phyloP scores from a whole-genome alignment of 2,113 vertebrate species.

The Tricholaema leucomelas region DNA sequence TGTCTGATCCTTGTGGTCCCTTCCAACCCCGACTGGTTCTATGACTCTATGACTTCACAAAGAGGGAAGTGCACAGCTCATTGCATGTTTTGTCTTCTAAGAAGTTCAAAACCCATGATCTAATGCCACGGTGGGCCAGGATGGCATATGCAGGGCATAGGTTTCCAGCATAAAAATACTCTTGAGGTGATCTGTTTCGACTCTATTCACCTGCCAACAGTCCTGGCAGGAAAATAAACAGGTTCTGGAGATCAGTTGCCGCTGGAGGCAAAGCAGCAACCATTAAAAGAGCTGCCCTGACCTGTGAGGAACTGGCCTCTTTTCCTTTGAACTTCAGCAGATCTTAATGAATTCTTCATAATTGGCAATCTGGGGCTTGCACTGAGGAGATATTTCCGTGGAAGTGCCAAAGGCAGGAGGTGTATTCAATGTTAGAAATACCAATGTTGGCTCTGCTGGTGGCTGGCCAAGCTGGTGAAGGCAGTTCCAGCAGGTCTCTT shows the following conservation, averaged over 20 bases:
- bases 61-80: neutral
- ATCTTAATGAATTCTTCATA: conserved; percentile 56
- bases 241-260: conserved; percentile 50
- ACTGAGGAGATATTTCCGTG: neutral
- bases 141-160: conserved; percentile 25
- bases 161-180: conserved; percentile 45
- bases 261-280: conserved; percentile 63
- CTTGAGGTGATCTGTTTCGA: conserved; percentile 36
- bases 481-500: neutral
- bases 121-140: conserved; percentile 30
- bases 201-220: conserved; percentile 61
- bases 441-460: neutral
- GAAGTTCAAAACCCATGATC: conserved; percentile 27
- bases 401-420: neutral
- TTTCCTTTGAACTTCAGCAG: conserved; percentile 59
- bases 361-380: neutral
- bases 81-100: neutral
- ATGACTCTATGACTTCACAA: no score
- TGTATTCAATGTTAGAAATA: neutral
- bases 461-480: neutral
- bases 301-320: conserved; percentile 29
- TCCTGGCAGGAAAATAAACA: conserved; percentile 62
- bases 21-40: no score
- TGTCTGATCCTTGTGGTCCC: no score
- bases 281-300: conserved; percentile 58